Evolutionary conservation across 2,797 vertebrate species (phyloP), one percentile per base, ranked within the genome.

Genomic region (Trichosurus vulpecula): DNA sequence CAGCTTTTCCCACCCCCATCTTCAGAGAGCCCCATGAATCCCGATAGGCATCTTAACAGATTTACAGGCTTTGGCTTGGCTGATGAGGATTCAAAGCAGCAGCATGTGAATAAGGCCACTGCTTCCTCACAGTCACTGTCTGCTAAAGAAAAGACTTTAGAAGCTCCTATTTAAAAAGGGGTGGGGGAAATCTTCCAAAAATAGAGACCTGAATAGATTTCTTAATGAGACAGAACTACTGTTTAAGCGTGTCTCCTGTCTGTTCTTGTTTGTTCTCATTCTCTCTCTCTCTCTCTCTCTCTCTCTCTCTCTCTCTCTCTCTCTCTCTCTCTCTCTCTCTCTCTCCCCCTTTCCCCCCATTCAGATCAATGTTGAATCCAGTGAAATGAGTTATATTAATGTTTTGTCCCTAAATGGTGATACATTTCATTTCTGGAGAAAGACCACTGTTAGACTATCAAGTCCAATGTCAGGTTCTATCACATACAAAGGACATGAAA

Each of bases 11-110:
- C 93, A 95, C 95, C 96, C 97, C 96, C 96, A 91, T 97, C 97
- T 97, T 97, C 97, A 93, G 97, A 98, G 98, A 98, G 91, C 95
- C 91, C 96, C 51, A 51, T 97, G 95, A 97, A 97, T 93, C 96
- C 98, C 0, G 91, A 94, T 94, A 97, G 96, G 96, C 96, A 95
- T 98, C 97, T 96, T 90, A 95, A 89, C 96, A 97, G 98, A 97
- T 97, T 97, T 95, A 55, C 91, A 30, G 61, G 98, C 97, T 97
- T 97, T 96, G 93, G 93, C 94, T 97, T 58, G 0, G 3, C 52
- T 30, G 66, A 91, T 90, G 94, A 95, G 96, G 96, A 98, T 97
- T 97, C 93, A 54, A 61, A 96, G 95, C 0, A 97, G 74, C 52
- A 93, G 92, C 57, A 14, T 97, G 94, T 27, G 90, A 91, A 93